Base-by-base conservation (phyloP, 92 coral and sea anemone species). In the Porites divaricata region DNA sequence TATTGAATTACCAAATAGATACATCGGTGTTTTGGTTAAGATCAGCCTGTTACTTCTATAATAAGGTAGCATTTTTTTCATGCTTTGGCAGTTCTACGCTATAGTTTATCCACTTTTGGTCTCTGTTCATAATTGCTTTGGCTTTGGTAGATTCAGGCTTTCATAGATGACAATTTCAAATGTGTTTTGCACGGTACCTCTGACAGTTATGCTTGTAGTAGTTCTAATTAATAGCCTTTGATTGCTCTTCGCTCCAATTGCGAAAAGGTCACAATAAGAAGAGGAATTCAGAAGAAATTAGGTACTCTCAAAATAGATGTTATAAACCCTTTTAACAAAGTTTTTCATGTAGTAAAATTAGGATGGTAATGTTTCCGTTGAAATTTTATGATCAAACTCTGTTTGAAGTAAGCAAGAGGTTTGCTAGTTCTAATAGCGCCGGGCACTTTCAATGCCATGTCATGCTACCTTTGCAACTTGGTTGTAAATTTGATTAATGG, bases 211-310 rank as follows among this genome's bases (percentile, higher is more conserved):
- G 89, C 79, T 85, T 89, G 74, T 85, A 26, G 54, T 63, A 80
- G 75, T 62, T 66, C 14, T 53, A 54, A 70, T 84, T 79, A 73
- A 61, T 51, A 51, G 57, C 23, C 74, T 85, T 79, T 80, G 71
- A 87, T 73, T 85, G 41, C 69, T 65, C 72, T 79, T 61, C 52
- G 77, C 77, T 45, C 54, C 79, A 89, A 84, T 85, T 89, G 92
- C 86, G 80, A 89, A 92, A 83, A 83, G 76, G 89, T 77, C 88
- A 86, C 91, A 89, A 90, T 93, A 90, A 57, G n/a, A 23, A 59
- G 20, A 53, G 28, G 54, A 57, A 54, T 63, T 59, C n/a, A n/a
- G n/a, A 53, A 45, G 62, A 49, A 68, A 78, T 89, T 54, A 62
- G 61, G 80, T 17, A 51, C 45, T 35, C 6, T 4, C 49, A 67